Evolutionary conservation across 37 sponge, comb jelly and placozoan genomes (phyloP).

Genomic region (Ephydatia muelleri): DNA sequence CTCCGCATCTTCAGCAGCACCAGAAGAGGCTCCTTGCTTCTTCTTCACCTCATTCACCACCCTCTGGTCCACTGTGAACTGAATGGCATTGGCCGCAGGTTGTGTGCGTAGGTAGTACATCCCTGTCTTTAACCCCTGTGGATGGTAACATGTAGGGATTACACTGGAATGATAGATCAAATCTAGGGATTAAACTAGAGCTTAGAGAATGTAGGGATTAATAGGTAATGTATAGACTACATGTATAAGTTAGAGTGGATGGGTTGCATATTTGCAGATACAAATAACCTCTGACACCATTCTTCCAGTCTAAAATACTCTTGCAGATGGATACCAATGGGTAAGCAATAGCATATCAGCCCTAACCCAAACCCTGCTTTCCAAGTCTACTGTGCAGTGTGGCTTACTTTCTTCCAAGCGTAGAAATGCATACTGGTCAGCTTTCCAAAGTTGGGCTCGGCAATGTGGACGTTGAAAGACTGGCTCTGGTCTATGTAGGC

Average conservation of each 20-base stretch:
- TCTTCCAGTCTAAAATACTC: too few relatives aligned
- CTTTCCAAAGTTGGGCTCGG: conserved; percentile 95
- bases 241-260: too few relatives aligned
- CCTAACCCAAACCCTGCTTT: not conserved
- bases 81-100: conserved; percentile 96
- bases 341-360: too few relatives aligned
- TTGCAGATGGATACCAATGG: too few relatives aligned
- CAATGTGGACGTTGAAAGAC: conserved; percentile 96
- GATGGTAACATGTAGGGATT: too few relatives aligned
- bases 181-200: not conserved
- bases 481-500: conserved; percentile 98
- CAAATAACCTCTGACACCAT: too few relatives aligned
- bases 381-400: not conserved
- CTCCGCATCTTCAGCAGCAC: conserved; percentile 14
- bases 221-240: too few relatives aligned
- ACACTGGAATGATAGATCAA: too few relatives aligned
- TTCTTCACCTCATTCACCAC: conserved; percentile 52
- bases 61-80: conserved; percentile 98
- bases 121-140: conserved; percentile 95
- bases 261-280: too few relatives aligned
- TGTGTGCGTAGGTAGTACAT: conserved; percentile 97
- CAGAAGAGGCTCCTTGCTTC: not conserved
- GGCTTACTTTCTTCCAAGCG: conserved; percentile 93
- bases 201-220: too few relatives aligned
- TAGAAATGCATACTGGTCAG: conserved; percentile 99